Evolutionary conservation across 2,888 invertebrate species (phyloP), one percentile per base, ranked within the genome.

Genomic region (Neoitamus cyanurus): DNA sequence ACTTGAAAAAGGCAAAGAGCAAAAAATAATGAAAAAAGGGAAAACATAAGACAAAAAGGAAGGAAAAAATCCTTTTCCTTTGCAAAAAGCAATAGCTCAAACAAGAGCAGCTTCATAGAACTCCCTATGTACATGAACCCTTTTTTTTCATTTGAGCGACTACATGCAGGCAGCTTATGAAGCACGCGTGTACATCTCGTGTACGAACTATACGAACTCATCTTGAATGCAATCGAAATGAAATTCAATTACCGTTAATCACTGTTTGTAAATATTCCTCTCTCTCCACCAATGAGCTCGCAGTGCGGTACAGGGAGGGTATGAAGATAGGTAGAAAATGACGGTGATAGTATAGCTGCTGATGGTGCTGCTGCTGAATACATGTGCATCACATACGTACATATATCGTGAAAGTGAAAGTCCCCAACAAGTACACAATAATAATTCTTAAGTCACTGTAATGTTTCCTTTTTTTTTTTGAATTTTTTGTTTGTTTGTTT

Each of bases 201-300:
- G 7, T n/a, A 36, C 36, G 20, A 34, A 25, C 20, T 58, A 58
- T 3, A 25, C 20, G 58, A 31, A 25, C 25, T 73, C 46, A 46
- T 73, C 42, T 72, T 70, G 34, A 70, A 83, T 73, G 48, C 83
- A 86, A 84, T 82, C 73, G 72, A 78, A 85, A 84, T 86, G 82
- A 78, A 85, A 86, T 86, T 85, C 73, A 86, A 86, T 86, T 86
- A 86, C 85, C 85, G 80, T 86, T 86, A 84, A 85, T 86, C 85
- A 84, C 78, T 85, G 85, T 86, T 86, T 86, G 85, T 85, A 85
- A 86, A 86, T 85, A 85, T 84, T 77, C 31, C 70, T 83, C 72
- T 83, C 83, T 42, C 46, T 28, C 83, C 15, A 36, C 72, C 48
- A 73, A 34, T 83, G 72, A 37, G 28, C 70, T 25, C 31, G 48